Evolutionary conservation across 1,140 invertebrate species (phyloP).

Genomic region (Pentalonia nigronervosa): DNA sequence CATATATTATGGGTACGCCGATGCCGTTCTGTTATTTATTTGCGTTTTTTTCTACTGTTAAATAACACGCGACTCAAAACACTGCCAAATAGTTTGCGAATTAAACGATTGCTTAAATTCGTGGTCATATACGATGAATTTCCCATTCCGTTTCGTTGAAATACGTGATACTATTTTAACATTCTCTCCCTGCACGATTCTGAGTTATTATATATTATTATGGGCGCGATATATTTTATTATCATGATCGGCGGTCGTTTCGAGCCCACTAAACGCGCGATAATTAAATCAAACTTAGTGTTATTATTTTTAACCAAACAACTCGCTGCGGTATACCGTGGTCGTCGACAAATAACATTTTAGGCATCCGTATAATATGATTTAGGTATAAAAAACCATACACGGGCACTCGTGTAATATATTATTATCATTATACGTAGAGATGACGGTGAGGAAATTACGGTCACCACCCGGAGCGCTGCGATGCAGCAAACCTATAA

Average conservation of each 20-base stretch:
- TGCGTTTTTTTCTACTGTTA: neutral
- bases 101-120: neutral
- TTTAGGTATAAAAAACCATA: neutral
- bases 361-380: neutral
- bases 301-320: neutral
- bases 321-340: neutral
- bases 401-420: neutral
- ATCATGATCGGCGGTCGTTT: neutral
- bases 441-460: neutral
- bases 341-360: neutral
- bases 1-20: neutral
- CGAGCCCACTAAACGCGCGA: neutral
- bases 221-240: neutral
- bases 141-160: neutral
- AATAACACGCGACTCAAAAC: neutral
- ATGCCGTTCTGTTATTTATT: neutral
- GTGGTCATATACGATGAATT: neutral
- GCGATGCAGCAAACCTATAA: neutral
- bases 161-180: neutral
- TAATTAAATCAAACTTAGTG: neutral
- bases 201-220: neutral
- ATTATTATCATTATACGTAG: neutral
- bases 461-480: conserved; percentile 28
- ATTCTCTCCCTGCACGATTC: neutral
- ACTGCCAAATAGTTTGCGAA: neutral